A percentile compares a stretch with the other conserved stretches of the same genome.
Evolutionary conservation across 2,113 vertebrate genomes (phyloP).

Genomic region (Gymnogyps californianus): DNA sequence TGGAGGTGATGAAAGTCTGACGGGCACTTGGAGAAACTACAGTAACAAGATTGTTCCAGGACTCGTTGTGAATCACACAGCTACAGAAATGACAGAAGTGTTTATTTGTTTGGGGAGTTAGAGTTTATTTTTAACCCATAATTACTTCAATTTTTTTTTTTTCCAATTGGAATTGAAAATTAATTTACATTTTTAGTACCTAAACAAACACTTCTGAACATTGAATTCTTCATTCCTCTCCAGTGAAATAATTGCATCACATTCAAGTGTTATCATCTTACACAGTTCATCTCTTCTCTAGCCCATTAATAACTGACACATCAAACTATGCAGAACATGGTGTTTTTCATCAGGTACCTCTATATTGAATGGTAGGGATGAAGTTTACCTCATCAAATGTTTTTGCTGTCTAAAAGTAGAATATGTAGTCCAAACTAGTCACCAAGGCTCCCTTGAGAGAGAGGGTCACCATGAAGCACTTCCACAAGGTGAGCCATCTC

Average conservation of each 20-base stretch:
- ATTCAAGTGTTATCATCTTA: background rate
- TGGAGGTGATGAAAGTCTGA: background rate
- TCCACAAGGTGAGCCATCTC: background rate
- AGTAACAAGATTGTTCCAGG: background rate
- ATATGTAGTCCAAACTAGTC: background rate
- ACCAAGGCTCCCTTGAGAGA: background rate
- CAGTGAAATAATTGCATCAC: background rate
- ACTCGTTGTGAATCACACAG: background rate
- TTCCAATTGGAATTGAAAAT: background rate
- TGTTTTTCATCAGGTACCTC: background rate
- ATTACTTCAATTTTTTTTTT: background rate
- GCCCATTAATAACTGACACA: background rate
- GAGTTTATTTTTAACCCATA: slow-evolving; percentile 7
- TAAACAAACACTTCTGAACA: background rate
- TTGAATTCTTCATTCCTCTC: background rate
- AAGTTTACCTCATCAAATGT: background rate
- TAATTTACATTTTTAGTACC: slow-evolving; percentile 2
- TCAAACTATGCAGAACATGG: background rate
- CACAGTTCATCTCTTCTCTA: background rate
- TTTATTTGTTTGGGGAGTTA: background rate
- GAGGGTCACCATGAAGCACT: background rate
- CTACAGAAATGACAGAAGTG: background rate
- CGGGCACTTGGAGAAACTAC: background rate
- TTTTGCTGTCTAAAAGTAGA: background rate
- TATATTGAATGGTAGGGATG: background rate